Evolutionary conservation across 2,797 vertebrate species (phyloP).

Genomic region (Harpagifer antarcticus): DNA sequence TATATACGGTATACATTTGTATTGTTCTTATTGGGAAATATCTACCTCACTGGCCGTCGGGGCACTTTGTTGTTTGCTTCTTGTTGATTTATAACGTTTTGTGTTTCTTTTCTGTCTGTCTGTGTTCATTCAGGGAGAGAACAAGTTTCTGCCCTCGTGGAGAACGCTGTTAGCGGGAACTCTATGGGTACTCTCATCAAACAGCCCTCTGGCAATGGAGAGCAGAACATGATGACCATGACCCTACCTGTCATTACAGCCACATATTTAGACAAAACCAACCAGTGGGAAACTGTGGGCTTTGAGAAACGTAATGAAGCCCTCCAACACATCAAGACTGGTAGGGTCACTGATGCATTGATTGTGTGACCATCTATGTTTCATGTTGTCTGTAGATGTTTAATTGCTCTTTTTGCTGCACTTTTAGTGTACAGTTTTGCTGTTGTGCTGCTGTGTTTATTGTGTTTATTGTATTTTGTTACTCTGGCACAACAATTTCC

Average conservation of each 20-base stretch:
- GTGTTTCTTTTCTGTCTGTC: background rate
- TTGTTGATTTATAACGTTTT: background rate
- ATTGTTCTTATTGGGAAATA: background rate
- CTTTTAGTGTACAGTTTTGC: too few relatives aligned
- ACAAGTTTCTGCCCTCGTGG: conserved; percentile 81
- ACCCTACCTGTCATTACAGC: conserved; percentile 89
- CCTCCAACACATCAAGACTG: conserved; percentile 83
- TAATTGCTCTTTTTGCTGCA: too few relatives aligned
- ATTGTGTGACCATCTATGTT: too few relatives aligned
- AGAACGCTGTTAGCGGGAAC: conserved; percentile 81
- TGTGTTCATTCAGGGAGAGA: conserved; percentile 69
- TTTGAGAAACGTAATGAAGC: conserved; percentile 74
- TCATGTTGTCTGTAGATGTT: too few relatives aligned
- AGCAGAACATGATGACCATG: conserved; percentile 90
- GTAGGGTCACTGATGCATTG: conserved; percentile 65
- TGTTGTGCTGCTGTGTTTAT: too few relatives aligned
- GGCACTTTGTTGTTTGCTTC: background rate
- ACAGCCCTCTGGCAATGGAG: conserved; percentile 87
- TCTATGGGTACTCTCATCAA: conserved; percentile 87
- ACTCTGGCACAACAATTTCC: too few relatives aligned
- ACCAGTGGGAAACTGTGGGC: conserved; percentile 88
- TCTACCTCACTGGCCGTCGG: background rate
- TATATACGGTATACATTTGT: accelerated
- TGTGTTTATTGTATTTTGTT: too few relatives aligned
- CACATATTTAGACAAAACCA: conserved; percentile 88